Evolutionary conservation across 2,113 vertebrate genomes (phyloP).

Genomic region (Aleadryas rufinucha): DNA sequence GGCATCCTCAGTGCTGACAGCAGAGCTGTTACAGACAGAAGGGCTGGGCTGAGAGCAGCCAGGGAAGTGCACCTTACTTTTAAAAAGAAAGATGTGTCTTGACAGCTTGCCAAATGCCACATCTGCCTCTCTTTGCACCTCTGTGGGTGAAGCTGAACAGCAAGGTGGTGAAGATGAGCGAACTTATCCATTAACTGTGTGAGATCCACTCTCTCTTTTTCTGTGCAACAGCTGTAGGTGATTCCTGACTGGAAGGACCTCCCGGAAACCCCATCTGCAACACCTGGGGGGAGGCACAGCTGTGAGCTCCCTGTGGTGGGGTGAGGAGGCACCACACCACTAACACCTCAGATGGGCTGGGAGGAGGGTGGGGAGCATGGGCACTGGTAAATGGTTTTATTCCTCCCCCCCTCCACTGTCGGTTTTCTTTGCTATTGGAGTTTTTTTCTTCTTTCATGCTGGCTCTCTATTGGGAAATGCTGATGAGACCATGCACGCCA

Average conservation of each 20-base stretch:
- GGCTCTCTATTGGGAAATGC: background rate
- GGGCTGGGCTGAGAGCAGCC: constrained; percentile 26
- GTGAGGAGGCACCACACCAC: background rate
- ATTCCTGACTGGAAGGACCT: constrained; percentile 8
- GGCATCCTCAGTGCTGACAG: background rate
- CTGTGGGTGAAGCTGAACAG: constrained; percentile 51
- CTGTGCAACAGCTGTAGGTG: constrained; percentile 26
- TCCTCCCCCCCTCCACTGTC: fast-evolving
- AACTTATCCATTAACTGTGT: constrained; percentile 45
- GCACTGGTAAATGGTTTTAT: background rate
- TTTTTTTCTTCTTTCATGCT: background rate
- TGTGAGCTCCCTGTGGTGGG: background rate
- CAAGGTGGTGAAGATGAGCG: constrained; percentile 40
- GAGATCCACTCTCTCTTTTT: background rate
- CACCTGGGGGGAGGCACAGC: constrained; percentile 49
- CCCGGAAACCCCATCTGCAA: background rate
- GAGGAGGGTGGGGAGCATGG: background rate
- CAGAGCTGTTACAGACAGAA: constrained; percentile 40
- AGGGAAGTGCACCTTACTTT: constrained; percentile 34
- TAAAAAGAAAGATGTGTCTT: constrained; percentile 42
- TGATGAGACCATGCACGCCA: background rate
- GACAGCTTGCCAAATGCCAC: constrained; percentile 67
- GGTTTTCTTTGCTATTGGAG: background rate
- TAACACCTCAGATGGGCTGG: background rate
- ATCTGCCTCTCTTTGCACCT: constrained; percentile 71